phyloP scores from a whole-genome alignment of 1,140 invertebrate species.

The Onthophagus taurus region DNA sequence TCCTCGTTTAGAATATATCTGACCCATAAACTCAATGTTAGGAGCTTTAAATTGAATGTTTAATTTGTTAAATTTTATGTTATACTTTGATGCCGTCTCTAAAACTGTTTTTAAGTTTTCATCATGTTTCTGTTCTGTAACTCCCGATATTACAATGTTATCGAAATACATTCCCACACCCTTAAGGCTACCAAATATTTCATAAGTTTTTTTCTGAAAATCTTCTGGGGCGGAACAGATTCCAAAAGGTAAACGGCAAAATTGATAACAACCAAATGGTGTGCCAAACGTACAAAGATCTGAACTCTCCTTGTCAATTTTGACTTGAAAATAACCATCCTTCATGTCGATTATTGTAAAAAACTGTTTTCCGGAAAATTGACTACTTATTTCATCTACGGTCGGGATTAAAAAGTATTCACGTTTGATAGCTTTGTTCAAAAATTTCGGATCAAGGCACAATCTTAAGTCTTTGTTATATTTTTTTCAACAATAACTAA shows the following conservation, averaged over 20 bases:
- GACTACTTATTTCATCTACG: not conserved
- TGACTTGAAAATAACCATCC: not conserved
- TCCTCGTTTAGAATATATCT: not conserved
- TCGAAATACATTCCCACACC: conserved; percentile 21
- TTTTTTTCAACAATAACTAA: conserved; percentile 27
- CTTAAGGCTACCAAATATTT: conserved; percentile 17
- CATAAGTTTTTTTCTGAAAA: conserved; percentile 30
- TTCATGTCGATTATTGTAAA: conserved; percentile 5
- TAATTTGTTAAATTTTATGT: conserved; percentile 18
- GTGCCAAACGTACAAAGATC: conserved; percentile 34
- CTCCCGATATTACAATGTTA: conserved; percentile 16
- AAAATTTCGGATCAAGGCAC: conserved; percentile 18
- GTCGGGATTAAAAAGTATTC: conserved; percentile 7
- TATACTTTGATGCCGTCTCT: conserved; percentile 9
- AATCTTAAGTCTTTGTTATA: conserved; percentile 16
- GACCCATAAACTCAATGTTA: conserved; percentile 11
- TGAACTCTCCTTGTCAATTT: conserved; percentile 18
- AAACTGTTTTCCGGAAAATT: not conserved
- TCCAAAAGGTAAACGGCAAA: conserved; percentile 33
- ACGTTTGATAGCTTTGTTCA: conserved; percentile 19
- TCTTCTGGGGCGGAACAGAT: conserved; percentile 32
- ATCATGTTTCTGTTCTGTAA: conserved; percentile 18
- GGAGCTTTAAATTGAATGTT: conserved; percentile 19
- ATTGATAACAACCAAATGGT: conserved; percentile 32
- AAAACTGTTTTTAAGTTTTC: conserved; percentile 13